Evolutionary conservation across 2,113 vertebrate genomes (phyloP), one percentile per base, ranked within the genome.

Genomic region (Danio rerio): DNA sequence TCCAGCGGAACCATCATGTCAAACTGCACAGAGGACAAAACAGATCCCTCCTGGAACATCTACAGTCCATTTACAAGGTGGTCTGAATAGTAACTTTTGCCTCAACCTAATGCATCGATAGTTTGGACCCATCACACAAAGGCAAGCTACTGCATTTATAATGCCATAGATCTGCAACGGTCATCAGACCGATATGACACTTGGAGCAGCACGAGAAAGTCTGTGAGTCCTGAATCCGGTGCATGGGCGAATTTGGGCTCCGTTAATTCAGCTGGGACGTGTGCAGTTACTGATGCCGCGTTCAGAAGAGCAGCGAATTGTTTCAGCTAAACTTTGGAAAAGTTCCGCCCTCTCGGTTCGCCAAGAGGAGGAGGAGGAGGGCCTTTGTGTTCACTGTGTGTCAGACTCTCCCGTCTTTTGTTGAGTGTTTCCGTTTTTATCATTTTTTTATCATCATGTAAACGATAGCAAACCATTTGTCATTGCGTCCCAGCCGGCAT

Each of bases 331-430:
- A 88, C 87, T 93, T 92, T 86, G 69, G 9, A 61, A 72, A 63
- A 86, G 88, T 88, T 81, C 92, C 93, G 88, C 93, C 93, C 92
- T 93, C 91, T 59, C 45, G 18, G 0, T 43, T 89, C 88, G 81
- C 87, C 88, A 90, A 87, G 88, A 90, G 92, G 86, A 91, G 93
- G 90, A 93, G 90, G 92, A 92, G n/a, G n/a, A n/a, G n/a, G n/a
- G 69, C 82, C 87, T 78, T 86, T 66, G 86, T 86, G 7, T 50
- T 11, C 45, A 9, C 7, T 21, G 56, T 21, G 56, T 15, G 13
- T 62, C 56, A 45, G 6, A 75, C 40, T 49, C 10, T 10, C 13
- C 6, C 15, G 6, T 9, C 74, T 47, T 58, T 77, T 62, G 74
- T 62, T 31, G 4, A 5, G 2, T 4, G 40, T 31, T 16, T 21